Evolutionary conservation across 1,140 invertebrate genomes (phyloP), one percentile per base, ranked within the genome.

Genomic region (Aphelinus atriplicis): DNA sequence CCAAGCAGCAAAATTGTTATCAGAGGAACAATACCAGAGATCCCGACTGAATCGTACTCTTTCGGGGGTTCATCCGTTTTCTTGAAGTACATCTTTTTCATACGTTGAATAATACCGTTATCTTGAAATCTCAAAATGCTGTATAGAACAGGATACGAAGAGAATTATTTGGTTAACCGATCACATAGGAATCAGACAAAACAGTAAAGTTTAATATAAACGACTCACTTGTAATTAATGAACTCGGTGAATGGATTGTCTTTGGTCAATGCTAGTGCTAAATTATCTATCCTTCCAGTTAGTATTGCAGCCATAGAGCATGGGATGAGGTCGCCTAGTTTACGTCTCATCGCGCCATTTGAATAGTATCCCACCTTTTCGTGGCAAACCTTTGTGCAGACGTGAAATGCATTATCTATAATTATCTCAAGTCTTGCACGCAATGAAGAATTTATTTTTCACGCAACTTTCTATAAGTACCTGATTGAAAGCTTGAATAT

Each of bases 321-420:
- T 0, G 53, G 61, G 48, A 71, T 60, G 5, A 9, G 6, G 7
- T 71, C 56, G 5, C 4, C 48, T n/a, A 77, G 4, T 57, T 56
- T 70, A 3, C 46, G 4, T n/a, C 7, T 58, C 64, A 68, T 67
- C 3, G 64, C 75, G 7, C 48, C 65, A 26, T 57, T 68, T 1
- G 71, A 62, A 57, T 77, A 77, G 55, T 45, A 62, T 51, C 69
- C 75, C 45, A 72, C 70, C 43, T 47, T 72, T 57, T 61, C 53
- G 7, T 65, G 3, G 55, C 75, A 77, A 1, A 61, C 60, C 75
- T 77, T 9, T 5, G 55, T 46, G n/a, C 48, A 48, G 4, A 10
- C 45, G 3, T 7, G 7, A 6, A 9, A 53, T 53, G 4, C 51
- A 9, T 6, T 53, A 53, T 53, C 51, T 53, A 53, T 53, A 53